These are phyloP conservation scores for Lasioglossum leucozonium DNA, from an alignment of 2,888 invertebrate species.

Conservation along the genomic window DNA sequence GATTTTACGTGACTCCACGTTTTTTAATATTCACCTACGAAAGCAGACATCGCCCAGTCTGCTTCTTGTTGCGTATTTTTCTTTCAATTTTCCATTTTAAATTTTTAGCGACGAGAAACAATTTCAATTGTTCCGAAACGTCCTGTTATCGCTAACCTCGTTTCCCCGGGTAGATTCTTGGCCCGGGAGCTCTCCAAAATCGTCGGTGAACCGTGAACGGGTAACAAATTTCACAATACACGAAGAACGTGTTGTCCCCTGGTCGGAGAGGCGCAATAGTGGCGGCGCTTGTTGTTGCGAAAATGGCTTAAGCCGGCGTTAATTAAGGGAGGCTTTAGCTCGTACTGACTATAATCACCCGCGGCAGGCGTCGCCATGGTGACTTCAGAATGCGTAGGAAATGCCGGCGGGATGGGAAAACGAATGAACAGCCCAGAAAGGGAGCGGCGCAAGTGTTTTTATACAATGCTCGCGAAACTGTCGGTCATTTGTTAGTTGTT, in stretches of 20 bases:
- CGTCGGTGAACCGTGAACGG: conserved; percentile 26
- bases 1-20: no score
- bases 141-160: neutral
- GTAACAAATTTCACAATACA: conserved; percentile 30
- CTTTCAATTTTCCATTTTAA: neutral
- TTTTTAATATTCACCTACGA: no score
- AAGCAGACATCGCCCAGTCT: neutral
- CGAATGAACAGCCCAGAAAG: conserved; percentile 63
- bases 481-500: conserved; percentile 71
- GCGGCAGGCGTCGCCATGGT: conserved; percentile 75
- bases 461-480: conserved; percentile 48
- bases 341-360: conserved; percentile 76
- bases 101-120: neutral
- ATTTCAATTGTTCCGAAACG: neutral
- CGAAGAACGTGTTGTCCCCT: conserved; percentile 38
- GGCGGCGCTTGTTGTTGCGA: conserved; percentile 63
- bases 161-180: neutral
- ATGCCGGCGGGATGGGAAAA: conserved; percentile 71
- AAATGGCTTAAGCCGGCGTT: conserved; percentile 78
- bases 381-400: conserved; percentile 74
- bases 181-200: neutral
- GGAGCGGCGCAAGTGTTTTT: conserved; percentile 63
- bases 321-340: conserved; percentile 80
- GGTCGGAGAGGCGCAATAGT: conserved; percentile 46
- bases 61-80: neutral